phyloP scores from a whole-genome alignment of 2,888 invertebrate species.

The Ecliptopera silaceata region DNA sequence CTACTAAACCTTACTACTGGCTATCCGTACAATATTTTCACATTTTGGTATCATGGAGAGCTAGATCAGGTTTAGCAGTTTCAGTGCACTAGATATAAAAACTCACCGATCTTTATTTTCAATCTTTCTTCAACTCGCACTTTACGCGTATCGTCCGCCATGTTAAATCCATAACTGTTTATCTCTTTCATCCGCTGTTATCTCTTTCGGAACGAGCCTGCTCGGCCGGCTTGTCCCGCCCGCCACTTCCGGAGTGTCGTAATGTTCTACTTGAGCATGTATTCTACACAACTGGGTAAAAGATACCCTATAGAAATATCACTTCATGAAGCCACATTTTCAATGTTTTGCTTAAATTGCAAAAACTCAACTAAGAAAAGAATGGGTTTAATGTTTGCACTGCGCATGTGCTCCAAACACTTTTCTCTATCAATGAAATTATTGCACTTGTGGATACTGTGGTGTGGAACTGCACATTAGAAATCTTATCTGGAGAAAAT shows the following conservation, averaged over 20 bases:
- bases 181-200: constrained; percentile 84
- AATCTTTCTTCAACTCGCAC: constrained; percentile 96
- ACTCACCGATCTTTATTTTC: constrained; percentile 97
- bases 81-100: constrained; percentile 48
- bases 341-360: constrained; percentile 44
- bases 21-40: not conserved
- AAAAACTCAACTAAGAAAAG: constrained; percentile 46
- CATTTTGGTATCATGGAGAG: constrained; percentile 3
- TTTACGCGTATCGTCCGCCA: constrained; percentile 95
- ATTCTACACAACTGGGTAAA: constrained; percentile 55
- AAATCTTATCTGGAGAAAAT: constrained; percentile 28
- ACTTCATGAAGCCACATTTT: constrained; percentile 55
- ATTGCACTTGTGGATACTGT: constrained; percentile 57
- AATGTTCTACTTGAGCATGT: constrained; percentile 78
- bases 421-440: constrained; percentile 73
- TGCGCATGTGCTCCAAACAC: constrained; percentile 73
- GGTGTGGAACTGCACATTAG: constrained; percentile 39
- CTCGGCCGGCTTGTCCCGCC: constrained; percentile 79
- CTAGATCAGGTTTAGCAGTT: constrained; percentile 25
- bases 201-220: constrained; percentile 82
- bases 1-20: not conserved
- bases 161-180: constrained; percentile 93
- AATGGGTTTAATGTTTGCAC: constrained; percentile 57
- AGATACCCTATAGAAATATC: constrained; percentile 53
- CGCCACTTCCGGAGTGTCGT: constrained; percentile 83